Evolutionary conservation across 2,797 vertebrate genomes (phyloP).

Genomic region (Lemur catta): DNA sequence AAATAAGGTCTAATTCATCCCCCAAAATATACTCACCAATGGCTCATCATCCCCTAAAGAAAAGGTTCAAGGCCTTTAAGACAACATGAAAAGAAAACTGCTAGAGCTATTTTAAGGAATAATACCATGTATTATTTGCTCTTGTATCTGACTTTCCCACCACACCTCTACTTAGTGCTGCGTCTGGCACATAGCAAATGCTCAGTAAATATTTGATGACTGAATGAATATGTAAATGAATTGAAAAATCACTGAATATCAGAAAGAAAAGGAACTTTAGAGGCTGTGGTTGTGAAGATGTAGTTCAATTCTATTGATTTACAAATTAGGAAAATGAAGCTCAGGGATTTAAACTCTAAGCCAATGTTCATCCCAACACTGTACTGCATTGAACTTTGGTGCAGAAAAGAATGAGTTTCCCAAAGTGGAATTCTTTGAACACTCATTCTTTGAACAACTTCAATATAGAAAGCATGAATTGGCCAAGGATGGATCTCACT

Average conservation of each 20-base stretch:
- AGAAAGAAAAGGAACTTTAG: not conserved
- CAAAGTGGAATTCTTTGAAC: slow-evolving; percentile 15
- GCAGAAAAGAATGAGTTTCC: slow-evolving; percentile 9
- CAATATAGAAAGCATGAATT: not conserved
- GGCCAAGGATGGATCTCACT: not conserved
- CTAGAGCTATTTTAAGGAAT: not conserved
- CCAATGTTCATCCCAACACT: not conserved
- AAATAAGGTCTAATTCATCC: not conserved
- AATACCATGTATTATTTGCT: not conserved
- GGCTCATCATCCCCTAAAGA: not conserved
- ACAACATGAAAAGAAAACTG: not conserved
- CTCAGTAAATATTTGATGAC: not conserved
- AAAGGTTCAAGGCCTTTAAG: not conserved
- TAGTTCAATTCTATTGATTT: not conserved
- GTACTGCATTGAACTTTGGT: not conserved
- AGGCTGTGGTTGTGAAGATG: not conserved
- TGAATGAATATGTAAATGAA: slow-evolving; percentile 17
- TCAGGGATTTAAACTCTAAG: not conserved
- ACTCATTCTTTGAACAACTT: not conserved
- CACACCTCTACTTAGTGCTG: not conserved
- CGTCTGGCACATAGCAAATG: not conserved
- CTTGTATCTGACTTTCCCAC: not conserved
- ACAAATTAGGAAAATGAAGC: not conserved
- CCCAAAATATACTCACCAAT: not conserved
- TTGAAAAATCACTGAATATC: not conserved